Evolutionary conservation across 1,140 invertebrate genomes (phyloP).

Genomic region (Pachypeltis micranthus): DNA sequence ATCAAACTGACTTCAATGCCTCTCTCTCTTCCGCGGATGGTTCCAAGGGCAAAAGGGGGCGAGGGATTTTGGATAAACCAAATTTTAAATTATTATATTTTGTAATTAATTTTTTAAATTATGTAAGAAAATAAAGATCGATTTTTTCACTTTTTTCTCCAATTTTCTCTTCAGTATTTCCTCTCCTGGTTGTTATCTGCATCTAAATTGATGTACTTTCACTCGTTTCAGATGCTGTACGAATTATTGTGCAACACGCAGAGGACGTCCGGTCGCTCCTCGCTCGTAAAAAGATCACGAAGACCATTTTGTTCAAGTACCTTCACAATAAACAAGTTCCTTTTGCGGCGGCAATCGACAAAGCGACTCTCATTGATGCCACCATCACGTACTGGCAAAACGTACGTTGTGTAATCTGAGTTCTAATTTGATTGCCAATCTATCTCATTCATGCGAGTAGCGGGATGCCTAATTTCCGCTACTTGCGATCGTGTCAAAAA

Average conservation of each 20-base stretch:
- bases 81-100: too few relatives aligned
- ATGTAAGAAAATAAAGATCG: not conserved
- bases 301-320: slow-evolving; percentile 38
- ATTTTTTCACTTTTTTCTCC: not conserved
- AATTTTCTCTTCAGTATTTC: not conserved
- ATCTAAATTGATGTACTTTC: slow-evolving; percentile 1
- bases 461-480: too few relatives aligned
- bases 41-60: too few relatives aligned
- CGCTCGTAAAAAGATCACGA: slow-evolving; percentile 36
- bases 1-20: too few relatives aligned
- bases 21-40: too few relatives aligned
- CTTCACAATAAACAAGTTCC: slow-evolving; percentile 33
- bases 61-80: too few relatives aligned
- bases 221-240: slow-evolving; percentile 39
- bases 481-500: too few relatives aligned
- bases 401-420: not conserved
- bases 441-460: too few relatives aligned
- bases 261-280: slow-evolving; percentile 34
- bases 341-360: slow-evolving; percentile 35
- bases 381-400: slow-evolving; percentile 35
- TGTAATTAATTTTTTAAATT: too few relatives aligned
- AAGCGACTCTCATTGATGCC: slow-evolving; percentile 36
- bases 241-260: slow-evolving; percentile 35
- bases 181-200: not conserved
- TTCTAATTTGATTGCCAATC: too few relatives aligned